phyloP scores from a whole-genome alignment of 2,888 invertebrate species.

The Sarcophaga caerulescens region DNA sequence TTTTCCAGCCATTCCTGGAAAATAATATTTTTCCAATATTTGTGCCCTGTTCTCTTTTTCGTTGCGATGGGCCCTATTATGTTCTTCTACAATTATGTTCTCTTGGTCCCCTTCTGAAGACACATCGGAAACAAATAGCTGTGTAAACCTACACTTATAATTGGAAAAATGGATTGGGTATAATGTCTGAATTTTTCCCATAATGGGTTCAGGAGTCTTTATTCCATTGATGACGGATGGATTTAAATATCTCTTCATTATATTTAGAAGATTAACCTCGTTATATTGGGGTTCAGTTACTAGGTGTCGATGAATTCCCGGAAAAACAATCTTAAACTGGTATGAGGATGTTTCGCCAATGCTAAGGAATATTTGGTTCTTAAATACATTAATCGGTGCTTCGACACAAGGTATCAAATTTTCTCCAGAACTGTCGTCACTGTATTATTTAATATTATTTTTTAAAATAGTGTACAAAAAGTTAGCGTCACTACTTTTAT shows the following conservation, averaged over 20 bases:
- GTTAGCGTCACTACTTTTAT: too few relatives aligned
- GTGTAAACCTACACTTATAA: too few relatives aligned
- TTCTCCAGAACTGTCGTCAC: too few relatives aligned
- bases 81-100: conserved; percentile 17
- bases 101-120: conserved; percentile 18
- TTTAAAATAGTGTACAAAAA: too few relatives aligned
- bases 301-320: conserved; percentile 57
- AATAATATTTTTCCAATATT: conserved; percentile 44
- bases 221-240: conserved; percentile 49
- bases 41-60: conserved; percentile 8
- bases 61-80: too few relatives aligned
- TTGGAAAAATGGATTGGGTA: conserved; percentile 38
- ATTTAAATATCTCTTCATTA: not conserved
- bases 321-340: conserved; percentile 55
- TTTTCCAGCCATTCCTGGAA: conserved; percentile 7
- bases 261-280: not conserved
- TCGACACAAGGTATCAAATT: too few relatives aligned
- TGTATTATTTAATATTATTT: too few relatives aligned
- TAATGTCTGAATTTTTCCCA: conserved; percentile 12
- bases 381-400: too few relatives aligned
- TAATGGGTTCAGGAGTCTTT: conserved; percentile 40
- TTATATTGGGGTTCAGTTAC: conserved; percentile 34
- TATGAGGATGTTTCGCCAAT: conserved; percentile 43
- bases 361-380: conserved; percentile 57
- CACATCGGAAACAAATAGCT: too few relatives aligned